Evolutionary conservation across 1,140 invertebrate species (phyloP).

Genomic region (Drosophila sp.): DNA sequence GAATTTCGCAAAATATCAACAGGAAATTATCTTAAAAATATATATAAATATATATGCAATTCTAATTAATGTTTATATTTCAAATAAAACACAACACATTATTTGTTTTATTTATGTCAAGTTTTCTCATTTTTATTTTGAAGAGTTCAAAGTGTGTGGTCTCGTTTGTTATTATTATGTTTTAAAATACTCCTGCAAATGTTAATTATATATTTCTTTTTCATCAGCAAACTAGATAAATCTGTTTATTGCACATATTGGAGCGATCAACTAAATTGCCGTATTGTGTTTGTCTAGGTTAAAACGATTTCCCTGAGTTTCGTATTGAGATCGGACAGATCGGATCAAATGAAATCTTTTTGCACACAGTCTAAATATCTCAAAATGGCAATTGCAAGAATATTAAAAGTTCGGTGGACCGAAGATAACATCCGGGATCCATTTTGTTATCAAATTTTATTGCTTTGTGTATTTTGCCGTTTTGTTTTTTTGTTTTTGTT

Average conservation of each 20-base stretch:
- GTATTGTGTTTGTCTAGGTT: neutral
- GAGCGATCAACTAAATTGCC: too few species aligned
- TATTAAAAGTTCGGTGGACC: neutral
- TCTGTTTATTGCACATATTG: neutral
- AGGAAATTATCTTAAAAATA: conserved; percentile 10
- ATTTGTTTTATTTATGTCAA: conserved; percentile 21
- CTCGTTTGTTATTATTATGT: neutral
- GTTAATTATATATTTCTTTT: neutral
- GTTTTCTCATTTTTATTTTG: conserved; percentile 24
- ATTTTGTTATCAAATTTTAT: conserved; percentile 41
- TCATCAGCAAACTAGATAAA: neutral
- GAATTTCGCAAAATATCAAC: neutral
- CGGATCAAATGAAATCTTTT: neutral
- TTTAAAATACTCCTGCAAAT: neutral
- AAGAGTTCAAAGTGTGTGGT: conserved; percentile 25
- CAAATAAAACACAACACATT: neutral
- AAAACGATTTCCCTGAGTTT: neutral
- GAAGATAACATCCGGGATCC: neutral
- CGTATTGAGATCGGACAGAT: neutral
- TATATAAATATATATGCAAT: neutral
- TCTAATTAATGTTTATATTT: neutral
- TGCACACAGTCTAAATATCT: too few species aligned
- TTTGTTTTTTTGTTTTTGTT: conserved; percentile 42
- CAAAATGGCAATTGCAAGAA: neutral
- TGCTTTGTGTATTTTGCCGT: conserved; percentile 30